Base-by-base conservation (phyloP, 30 jellyfish, hydroid and myxozoan species). In the Aurelia aurita region DNA sequence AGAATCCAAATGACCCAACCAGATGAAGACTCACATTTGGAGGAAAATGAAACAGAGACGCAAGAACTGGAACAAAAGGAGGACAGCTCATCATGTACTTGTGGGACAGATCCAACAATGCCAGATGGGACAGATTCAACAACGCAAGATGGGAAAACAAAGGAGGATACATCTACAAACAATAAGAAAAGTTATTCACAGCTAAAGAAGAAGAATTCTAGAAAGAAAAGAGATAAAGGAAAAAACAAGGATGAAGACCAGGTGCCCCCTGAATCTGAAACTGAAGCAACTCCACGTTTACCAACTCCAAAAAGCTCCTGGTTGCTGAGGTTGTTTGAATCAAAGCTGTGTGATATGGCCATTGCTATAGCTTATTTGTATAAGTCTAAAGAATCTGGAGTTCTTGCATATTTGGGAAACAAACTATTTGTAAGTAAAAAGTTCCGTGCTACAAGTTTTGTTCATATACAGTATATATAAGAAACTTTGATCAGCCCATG, bases 231-330 rank as follows among this genome's bases (percentile, higher is more conserved):
- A 57, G 87, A 69, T 3, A 67, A 76, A 44, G 59, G 71, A 45
- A 66, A 77, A 26, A 20, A 31, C n/a, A 62, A 87, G 54, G 96
- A 90, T 28, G 84, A 93, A 61, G 73, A 22, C 19, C 84, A 83
- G 46, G 96, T 86, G 6, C 44, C 22, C 35, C 35, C 59, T 27
- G 80, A 26, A 7, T 34, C 45, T 22, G 35, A 80, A 23, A 39
- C 19, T 5, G 89, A 78, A 12, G 35, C 77, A n/a, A 59, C 70
- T 43, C 82, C 96, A 1, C 73, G 90, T 5, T 66, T 94, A 20
- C 99, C 99, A 39, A 82, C 96, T 32, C 89, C 96, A 10, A 96
- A 79, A 59, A 87, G 97, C 19, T 94, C 99, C 8, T 94, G 99
- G 99, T 68, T 94, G 62, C 87, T 94, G 28, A 83, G 99, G 43